Evolutionary conservation across 2,888 invertebrate genomes (phyloP).

Genomic region (Lasius fuliginosus): DNA sequence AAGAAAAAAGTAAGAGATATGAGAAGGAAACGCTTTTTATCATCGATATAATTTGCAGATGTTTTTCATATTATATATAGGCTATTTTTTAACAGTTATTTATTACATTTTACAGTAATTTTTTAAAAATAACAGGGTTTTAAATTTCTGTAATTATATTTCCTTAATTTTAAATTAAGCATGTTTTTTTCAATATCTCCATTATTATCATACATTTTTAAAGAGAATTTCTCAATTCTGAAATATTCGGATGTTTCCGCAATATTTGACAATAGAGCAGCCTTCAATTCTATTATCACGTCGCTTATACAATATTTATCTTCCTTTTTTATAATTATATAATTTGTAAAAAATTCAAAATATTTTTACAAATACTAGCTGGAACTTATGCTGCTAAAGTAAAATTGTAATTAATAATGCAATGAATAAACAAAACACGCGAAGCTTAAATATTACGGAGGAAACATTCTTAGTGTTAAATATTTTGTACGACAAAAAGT

Average conservation of each 20-base stretch:
- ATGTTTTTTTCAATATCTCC: background rate
- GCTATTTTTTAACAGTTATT: background rate
- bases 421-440: background rate
- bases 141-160: background rate
- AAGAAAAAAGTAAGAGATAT: background rate
- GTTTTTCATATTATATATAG: background rate
- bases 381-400: background rate
- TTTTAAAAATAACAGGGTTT: background rate
- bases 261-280: background rate
- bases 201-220: background rate
- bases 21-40: background rate
- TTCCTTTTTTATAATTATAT: background rate
- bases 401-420: conserved; percentile 3
- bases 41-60: background rate
- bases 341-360: background rate
- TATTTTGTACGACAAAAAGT: background rate
- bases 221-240: background rate
- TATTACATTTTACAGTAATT: background rate
- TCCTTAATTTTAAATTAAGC: background rate
- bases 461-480: conserved; percentile 16
- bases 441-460: background rate
- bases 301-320: background rate
- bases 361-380: background rate
- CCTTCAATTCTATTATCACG: background rate
- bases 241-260: background rate